Evolutionary conservation across 2,888 invertebrate genomes (phyloP), one percentile per base, ranked within the genome.

Genomic region (Chaetoderma sp.): DNA sequence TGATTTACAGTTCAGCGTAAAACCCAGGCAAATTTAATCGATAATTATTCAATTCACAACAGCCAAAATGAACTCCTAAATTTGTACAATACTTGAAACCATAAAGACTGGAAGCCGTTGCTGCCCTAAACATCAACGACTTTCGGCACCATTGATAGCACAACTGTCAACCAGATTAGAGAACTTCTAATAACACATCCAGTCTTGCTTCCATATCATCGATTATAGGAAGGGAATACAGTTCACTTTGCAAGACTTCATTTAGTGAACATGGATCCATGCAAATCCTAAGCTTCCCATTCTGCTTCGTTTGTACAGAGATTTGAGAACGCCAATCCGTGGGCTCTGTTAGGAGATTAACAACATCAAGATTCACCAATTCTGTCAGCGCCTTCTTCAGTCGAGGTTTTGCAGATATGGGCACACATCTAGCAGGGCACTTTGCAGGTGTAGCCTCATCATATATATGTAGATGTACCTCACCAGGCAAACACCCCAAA

Each of bases 231-330:
- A 70, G 33, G 0, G 36, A 61, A 32, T 58, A 61, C 21, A 45
- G 45, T 25, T 69, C 70, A 13, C 65, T 44, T 23, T 27, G 30
- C 6, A 70, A 32, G 10, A 52, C 60, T 47, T 60, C 56, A 50
- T 70, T 70, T 2, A 70, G 52, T 25, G 55, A 52, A 5, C 32
- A 30, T 33, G 67, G 70, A 45, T 69, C 69, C 16, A 68, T 58
- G 36, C 63, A 69, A 13, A 69, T 52, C 16, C 67, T 28, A n/a
- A 69, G 28, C 2, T 54, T 49, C 13, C 67, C 69, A 30, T 33
- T 32, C 28, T 59, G 57, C 36, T 69, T 69, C 16, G 27, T 21
- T 10, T 28, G 21, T 16, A 64, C 21, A 8, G 62, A 62, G 4
- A 50, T 25, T 42, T 70, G 68, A 27, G 47, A 59, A 5, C 58